These are phyloP conservation scores for Cliona cf. orientalis DNA, from an alignment of 37 sponge, comb jelly and placozoan species.

Conservation along the genomic window DNA sequence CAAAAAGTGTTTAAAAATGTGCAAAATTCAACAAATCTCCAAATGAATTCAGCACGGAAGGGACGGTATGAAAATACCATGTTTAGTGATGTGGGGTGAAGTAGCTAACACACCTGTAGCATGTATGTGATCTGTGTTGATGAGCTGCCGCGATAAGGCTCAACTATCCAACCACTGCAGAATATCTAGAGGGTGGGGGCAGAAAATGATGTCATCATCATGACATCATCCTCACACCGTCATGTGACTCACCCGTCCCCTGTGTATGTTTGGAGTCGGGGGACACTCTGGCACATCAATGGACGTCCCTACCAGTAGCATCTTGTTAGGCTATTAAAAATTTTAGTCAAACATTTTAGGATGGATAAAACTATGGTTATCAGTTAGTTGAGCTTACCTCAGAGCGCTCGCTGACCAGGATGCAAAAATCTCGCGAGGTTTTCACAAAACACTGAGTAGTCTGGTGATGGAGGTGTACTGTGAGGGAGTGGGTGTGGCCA, in stretches of 20 bases:
- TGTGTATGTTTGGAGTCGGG: slow-evolving; percentile 35
- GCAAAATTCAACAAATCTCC: no score
- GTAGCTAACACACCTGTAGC: slow-evolving; percentile 58
- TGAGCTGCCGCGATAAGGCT: slow-evolving; percentile 38
- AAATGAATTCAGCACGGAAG: no score
- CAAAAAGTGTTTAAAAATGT: no score
- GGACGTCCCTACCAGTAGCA: slow-evolving; percentile 67
- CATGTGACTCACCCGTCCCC: slow-evolving; percentile 61
- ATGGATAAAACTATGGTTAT: background rate
- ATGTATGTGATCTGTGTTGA: slow-evolving; percentile 67
- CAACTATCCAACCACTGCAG: slow-evolving; percentile 84
- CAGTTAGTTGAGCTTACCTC: slow-evolving; percentile 47
- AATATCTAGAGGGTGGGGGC: slow-evolving; percentile 30
- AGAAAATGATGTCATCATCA: background rate
- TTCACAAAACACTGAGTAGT: slow-evolving; percentile 84
- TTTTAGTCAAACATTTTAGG: background rate
- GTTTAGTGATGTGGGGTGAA: no score
- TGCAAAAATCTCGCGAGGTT: slow-evolving; percentile 73
- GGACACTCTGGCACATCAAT: slow-evolving; percentile 78
- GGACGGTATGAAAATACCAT: no score
- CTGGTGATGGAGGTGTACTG: slow-evolving; percentile 82
- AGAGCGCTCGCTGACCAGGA: slow-evolving; percentile 64
- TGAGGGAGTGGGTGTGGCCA: no score
- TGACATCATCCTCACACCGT: background rate
- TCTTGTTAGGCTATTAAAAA: slow-evolving; percentile 53